Base-by-base conservation (phyloP, 2,888 invertebrate genomes). In the Coleophora flavipennella region DNA sequence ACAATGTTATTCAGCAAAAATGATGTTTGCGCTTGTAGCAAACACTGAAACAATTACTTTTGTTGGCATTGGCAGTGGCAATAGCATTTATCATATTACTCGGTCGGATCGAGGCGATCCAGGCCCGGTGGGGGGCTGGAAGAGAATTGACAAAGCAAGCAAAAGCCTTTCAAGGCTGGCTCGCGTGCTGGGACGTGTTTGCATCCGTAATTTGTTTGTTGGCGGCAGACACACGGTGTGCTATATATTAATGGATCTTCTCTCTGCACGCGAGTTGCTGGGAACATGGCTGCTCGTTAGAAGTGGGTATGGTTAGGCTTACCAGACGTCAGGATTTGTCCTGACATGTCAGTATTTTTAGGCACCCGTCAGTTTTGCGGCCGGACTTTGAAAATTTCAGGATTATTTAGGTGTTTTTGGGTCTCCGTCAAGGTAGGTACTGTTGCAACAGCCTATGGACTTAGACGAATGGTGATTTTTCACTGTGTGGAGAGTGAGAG, bases 201-300 rank as follows among this genome's bases (percentile, higher is more conserved):
- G 84, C 81, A 81, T 83, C 78, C 59, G 73, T 83, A 83, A 83
- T 83, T 83, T 83, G 83, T 83, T 83, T 81, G 77, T 72, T 78
- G 78, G 78, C 72, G 77, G 20, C 20, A 20, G 20, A 6, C 20
- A 20, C 20, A 20, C 70, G 68, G 62, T 73, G 67, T 73, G 67
- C 72, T 78, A 77, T 78, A 77, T 78, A 77, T 78, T 81, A 80
- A 83, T 80, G 80, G 74, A 80, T 77, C 76, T 68, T 57, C 56
- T 64, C 57, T 49, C 47, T 49, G 66, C 81, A 81, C 78, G 83
- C 81, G 63, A 78, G 57, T 63, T 63, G 64, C 62, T 44, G 49
- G 50, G 52, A 48, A 45, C 46, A 45, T 36, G 44, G 53, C 45
- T 55, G 50, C 20, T 20, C 20, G 20, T 20, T 20, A 20, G 20